Base-by-base conservation (phyloP, 2,797 vertebrate species). In the Acanthurus lineatus region DNA sequence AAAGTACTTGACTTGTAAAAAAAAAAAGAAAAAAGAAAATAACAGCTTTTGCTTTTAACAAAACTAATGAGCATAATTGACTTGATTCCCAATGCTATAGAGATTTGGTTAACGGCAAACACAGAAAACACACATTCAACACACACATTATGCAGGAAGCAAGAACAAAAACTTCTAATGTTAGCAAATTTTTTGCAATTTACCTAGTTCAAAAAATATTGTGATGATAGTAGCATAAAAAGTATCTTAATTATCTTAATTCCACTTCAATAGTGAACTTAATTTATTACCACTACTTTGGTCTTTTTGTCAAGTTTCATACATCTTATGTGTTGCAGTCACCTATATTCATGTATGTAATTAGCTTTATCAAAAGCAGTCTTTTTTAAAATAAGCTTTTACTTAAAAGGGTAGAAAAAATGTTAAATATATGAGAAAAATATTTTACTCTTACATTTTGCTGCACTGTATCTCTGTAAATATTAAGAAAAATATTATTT, bases 51-150 rank as follows among this genome's bases (percentile, higher is more conserved):
- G 76, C 90, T 91, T 86, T 94, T 87, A 89, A 79, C 77, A 91
- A 92, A 89, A 87, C 86, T 92, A 93, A 95, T 93, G 89, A 93
- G 81, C 63, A 66, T 87, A 91, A 87, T 86, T 60, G 58, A 91
- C 77, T 83, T 61, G 22, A 66, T 63, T 81, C 68, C 84, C 56
- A 86, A 72, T 9, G 68, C 88, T 87, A 71, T 81, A 83, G 89
- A 82, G 79, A 85, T 84, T 86, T 79, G 77, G 89, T 85, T 90
- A 83, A 83, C 25, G 72, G 64, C 28, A 82, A 73, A 78, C 66
- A 73, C 48, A 57, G 42, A 40, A 73, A 74, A 62, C n/a, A 76
- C 64, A 76, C 69, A 65, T 14, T 22, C 16, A 53, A 51, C n/a
- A 75, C 42, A 69, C 9, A 49, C 6, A 40, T 73, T 45, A 47